These are phyloP conservation scores for Diplosoma virens DNA, from an alignment of 23 tunicate genomes.

Conservation along the genomic window DNA sequence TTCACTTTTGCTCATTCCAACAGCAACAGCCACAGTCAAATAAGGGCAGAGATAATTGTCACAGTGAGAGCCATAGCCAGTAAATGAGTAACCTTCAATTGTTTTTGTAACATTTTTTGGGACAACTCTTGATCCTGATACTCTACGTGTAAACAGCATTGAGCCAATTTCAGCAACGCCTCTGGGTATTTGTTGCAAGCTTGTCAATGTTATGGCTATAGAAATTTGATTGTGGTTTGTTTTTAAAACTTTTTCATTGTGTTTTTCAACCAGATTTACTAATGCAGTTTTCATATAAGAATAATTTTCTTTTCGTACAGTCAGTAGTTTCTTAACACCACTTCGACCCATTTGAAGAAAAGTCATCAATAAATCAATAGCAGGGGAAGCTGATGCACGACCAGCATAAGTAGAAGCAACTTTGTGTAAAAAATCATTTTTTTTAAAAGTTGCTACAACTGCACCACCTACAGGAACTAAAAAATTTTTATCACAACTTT, in stretches of 20 bases:
- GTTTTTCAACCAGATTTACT: conserved; percentile 49
- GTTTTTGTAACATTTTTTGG: conserved; percentile 29
- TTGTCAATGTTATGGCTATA: conserved; percentile 71
- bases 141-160: conserved; percentile 83
- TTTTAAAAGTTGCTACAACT: conserved; percentile 47
- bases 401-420: conserved; percentile 97
- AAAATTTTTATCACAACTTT: conserved; percentile 94
- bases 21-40: conserved; percentile 84
- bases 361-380: conserved; percentile 81
- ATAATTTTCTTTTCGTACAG: conserved; percentile 84
- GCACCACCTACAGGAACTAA: conserved; percentile 99
- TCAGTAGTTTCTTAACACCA: conserved; percentile 58
- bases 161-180: conserved; percentile 88
- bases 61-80: conserved; percentile 84
- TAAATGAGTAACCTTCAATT: conserved; percentile 59
- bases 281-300: conserved; percentile 54
- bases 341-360: conserved; percentile 76
- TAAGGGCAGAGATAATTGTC: conserved; percentile 53
- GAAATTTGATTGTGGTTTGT: conserved; percentile 85
- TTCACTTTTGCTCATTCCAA: conserved; percentile 70
- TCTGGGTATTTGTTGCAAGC: neutral
- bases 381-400: conserved; percentile 87
- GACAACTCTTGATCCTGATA: conserved; percentile 91
- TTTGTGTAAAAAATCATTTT: conserved; percentile 29
- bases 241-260: conserved; percentile 59